A percentile compares a stretch with the other conserved stretches of the same genome.
phyloP scores from a whole-genome alignment of 2,888 invertebrate genomes.

The Eumerus sabulonum region DNA sequence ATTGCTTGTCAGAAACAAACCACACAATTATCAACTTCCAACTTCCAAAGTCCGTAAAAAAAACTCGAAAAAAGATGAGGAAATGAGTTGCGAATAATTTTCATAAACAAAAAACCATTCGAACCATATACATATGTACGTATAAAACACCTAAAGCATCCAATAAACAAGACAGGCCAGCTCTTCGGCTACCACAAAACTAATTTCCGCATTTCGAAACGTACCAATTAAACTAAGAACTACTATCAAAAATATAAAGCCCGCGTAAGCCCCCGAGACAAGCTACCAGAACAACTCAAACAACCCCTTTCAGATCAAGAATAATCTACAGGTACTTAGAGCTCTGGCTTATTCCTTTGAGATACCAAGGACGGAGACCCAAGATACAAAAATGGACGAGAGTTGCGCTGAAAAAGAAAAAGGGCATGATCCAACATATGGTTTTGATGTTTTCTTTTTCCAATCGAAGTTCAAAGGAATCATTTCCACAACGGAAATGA shows the following conservation, averaged over 20 bases:
- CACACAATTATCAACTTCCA: conserved; percentile 45
- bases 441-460: conserved; percentile 63
- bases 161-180: no score
- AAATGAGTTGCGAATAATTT: conserved; percentile 19
- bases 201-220: conserved; percentile 62
- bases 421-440: conserved; percentile 53
- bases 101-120: conserved; percentile 23
- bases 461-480: conserved; percentile 70
- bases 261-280: no score
- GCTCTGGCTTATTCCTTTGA: background rate
- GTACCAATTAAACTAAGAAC: conserved; percentile 61
- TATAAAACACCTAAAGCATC: no score
- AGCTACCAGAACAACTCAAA: background rate
- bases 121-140: background rate
- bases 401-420: conserved; percentile 4
- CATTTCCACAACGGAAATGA: conserved; percentile 70
- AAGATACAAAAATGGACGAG: background rate
- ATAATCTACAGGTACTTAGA: conserved; percentile 14
- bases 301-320: background rate
- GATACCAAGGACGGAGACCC: conserved; percentile 16
- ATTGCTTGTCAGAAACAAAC: conserved; percentile 48
- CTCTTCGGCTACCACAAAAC: conserved; percentile 35
- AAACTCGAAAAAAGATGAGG: conserved; percentile 24
- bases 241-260: conserved; percentile 26
- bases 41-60: conserved; percentile 23